A percentile compares a stretch with the other conserved stretches of the same genome.
Conservation (phyloP, 2,797 vertebrate species). For the Rhinella marina region DNA sequence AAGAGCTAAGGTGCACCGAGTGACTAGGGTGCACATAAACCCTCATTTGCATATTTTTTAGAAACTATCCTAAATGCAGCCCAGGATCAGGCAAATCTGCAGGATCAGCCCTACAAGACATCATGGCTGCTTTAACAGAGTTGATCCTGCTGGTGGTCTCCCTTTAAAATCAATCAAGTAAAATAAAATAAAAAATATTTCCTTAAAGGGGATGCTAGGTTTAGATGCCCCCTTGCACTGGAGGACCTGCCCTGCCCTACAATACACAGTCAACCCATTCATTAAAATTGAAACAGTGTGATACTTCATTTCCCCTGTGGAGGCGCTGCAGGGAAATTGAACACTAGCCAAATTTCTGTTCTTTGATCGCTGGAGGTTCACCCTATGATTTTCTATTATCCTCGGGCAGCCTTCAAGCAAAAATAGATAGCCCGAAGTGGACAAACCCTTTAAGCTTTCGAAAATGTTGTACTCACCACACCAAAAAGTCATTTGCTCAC, state of each 20-base stretch:
- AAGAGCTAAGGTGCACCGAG: too few relatives aligned
- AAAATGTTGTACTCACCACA: not conserved
- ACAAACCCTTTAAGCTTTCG: not conserved
- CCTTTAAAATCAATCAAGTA: too few relatives aligned
- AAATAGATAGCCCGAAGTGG: not conserved
- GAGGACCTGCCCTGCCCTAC: not conserved
- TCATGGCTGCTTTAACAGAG: too few relatives aligned
- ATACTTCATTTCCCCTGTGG: not conserved
- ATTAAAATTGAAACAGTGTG: not conserved
- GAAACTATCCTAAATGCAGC: too few relatives aligned
- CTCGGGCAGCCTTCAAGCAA: not conserved
- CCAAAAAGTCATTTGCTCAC: conserved; percentile 52
- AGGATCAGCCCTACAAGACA: too few relatives aligned
- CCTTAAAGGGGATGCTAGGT: too few relatives aligned
- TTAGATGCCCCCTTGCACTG: not conserved
- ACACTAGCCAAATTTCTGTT: not conserved
- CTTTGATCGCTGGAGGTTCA: not conserved
- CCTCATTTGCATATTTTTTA: too few relatives aligned
- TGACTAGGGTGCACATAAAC: too few relatives aligned
- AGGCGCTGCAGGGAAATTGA: not conserved
- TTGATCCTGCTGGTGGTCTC: too few relatives aligned
- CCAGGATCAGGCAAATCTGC: too few relatives aligned
- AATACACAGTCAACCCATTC: not conserved
- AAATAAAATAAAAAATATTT: too few relatives aligned
- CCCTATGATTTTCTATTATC: not conserved